phyloP scores from a whole-genome alignment of 2,888 invertebrate genomes.

The Himalopsyche tibetana region DNA sequence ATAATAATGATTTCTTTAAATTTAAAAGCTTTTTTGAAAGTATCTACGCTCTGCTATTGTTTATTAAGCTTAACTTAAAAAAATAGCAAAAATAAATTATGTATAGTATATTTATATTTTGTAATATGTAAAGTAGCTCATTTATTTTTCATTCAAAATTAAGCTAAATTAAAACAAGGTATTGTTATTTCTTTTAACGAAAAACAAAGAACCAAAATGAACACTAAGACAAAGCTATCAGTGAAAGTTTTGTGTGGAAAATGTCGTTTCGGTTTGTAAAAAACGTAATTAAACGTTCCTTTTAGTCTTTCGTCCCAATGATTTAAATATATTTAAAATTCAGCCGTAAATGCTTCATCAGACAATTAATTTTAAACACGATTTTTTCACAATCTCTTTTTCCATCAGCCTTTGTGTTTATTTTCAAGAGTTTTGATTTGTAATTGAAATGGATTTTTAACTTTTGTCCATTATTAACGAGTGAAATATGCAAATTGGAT shows the following conservation, averaged over 20 bases:
- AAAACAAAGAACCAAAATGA: too few species aligned
- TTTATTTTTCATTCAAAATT: too few species aligned
- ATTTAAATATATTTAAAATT: conserved; percentile 19
- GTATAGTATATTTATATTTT: too few species aligned
- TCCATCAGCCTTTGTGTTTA: conserved; percentile 34
- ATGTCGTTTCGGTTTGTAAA: conserved; percentile 5
- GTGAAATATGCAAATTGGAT: conserved; percentile 6
- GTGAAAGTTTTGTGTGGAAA: not conserved
- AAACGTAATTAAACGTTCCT: conserved; percentile 15
- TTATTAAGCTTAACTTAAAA: too few species aligned
- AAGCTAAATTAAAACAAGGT: too few species aligned
- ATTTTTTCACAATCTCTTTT: conserved; percentile 5
- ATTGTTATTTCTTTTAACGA: too few species aligned
- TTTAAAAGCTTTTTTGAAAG: too few species aligned
- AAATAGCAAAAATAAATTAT: too few species aligned
- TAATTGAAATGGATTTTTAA: conserved; percentile 37
- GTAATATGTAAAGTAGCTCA: too few species aligned
- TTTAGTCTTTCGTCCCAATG: not conserved
- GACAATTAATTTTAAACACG: conserved; percentile 38
- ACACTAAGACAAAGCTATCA: not conserved
- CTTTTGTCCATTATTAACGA: conserved; percentile 16
- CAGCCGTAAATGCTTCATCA: conserved; percentile 1
- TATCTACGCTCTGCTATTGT: too few species aligned
- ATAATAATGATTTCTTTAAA: too few species aligned
- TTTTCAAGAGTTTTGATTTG: conserved; percentile 38